Evolutionary conservation across 2,113 vertebrate genomes (phyloP).

Genomic region (Colaptes auratus): DNA sequence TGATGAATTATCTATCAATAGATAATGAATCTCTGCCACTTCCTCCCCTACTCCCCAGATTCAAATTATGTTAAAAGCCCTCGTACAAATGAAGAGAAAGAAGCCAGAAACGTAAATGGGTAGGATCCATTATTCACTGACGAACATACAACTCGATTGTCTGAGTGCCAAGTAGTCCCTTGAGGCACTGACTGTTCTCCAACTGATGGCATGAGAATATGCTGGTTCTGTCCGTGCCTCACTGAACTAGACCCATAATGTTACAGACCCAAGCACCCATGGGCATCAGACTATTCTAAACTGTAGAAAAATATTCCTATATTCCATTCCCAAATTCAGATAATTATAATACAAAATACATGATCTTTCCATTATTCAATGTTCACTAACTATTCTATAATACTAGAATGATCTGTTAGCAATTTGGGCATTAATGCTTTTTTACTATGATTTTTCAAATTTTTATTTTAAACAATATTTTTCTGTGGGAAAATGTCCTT

Average conservation of each 20-base stretch:
- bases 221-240: fast-evolving
- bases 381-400: background rate
- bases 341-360: background rate
- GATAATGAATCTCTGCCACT: background rate
- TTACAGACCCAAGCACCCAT: background rate
- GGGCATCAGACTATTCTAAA: background rate
- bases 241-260: fast-evolving
- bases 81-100: background rate
- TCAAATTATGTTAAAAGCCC: constrained; percentile 30
- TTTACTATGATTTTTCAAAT: background rate
- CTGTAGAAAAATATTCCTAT: background rate
- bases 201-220: fast-evolving
- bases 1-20: background rate
- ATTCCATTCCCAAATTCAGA: background rate
- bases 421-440: background rate
- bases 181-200: background rate
- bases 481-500: background rate
- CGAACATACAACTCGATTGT: background rate
- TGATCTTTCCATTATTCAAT: background rate
- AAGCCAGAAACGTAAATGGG: background rate
- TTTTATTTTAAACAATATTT: background rate
- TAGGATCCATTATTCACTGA: background rate
- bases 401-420: background rate
- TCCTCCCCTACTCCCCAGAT: background rate
- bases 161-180: background rate